Conservation (phyloP, 2,888 invertebrate species). For the Ectemnius continuus region DNA sequence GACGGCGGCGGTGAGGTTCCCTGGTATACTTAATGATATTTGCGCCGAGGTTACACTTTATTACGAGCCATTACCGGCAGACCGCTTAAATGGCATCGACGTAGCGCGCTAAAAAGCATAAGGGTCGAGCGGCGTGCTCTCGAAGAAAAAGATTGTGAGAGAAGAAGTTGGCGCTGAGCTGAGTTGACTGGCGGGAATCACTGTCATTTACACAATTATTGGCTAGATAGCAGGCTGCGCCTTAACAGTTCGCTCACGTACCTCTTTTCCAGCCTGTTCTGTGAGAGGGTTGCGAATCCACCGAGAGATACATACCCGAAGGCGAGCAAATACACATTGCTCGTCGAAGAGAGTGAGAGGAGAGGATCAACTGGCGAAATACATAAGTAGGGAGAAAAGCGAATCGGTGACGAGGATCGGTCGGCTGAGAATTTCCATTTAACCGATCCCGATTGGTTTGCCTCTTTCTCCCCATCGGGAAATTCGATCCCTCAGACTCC, state of each 20-base stretch:
- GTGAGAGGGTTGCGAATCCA: background rate
- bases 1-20: constrained; percentile 7
- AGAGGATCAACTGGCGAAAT: too few species aligned
- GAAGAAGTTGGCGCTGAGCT: constrained; percentile 8
- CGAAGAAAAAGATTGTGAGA: constrained; percentile 12
- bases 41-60: constrained; percentile 29
- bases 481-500: constrained; percentile 19
- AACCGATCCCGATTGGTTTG: constrained; percentile 28
- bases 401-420: constrained; percentile 33
- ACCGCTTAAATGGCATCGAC: constrained; percentile 33
- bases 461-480: constrained; percentile 42
- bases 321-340: too few species aligned
- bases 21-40: constrained; percentile 33
- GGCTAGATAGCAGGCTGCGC: constrained; percentile 1
- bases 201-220: constrained; percentile 53
- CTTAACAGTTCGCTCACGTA: constrained; percentile 30
- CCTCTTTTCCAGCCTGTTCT: background rate
- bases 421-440: constrained; percentile 55
- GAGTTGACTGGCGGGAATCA: constrained; percentile 33
- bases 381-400: too few species aligned
- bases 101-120: constrained; percentile 20
- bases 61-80: constrained; percentile 35
- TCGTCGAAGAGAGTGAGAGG: too few species aligned
- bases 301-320: too few species aligned
- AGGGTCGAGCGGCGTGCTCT: background rate